Evolutionary conservation across 2,888 invertebrate species (phyloP).

Genomic region (Drosophila fulvimacula): DNA sequence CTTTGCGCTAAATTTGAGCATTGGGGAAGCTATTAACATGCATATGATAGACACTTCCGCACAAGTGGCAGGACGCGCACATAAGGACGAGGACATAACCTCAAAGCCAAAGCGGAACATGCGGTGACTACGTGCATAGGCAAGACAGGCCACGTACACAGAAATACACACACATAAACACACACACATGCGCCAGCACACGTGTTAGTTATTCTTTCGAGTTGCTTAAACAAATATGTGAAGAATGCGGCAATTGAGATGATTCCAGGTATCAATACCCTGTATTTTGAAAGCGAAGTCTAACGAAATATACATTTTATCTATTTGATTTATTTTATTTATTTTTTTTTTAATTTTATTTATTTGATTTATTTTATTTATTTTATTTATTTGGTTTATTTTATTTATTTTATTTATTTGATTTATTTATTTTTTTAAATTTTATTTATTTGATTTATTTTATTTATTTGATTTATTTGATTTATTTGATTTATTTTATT

Average conservation of each 20-base stretch:
- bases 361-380: too few relatives aligned
- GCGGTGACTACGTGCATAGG: constrained; percentile 68
- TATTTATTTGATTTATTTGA: too few relatives aligned
- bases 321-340: neutral
- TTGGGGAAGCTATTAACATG: constrained; percentile 70
- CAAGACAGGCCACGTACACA: constrained; percentile 25
- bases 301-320: neutral
- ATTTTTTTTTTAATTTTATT: neutral
- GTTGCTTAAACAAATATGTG: constrained; percentile 30
- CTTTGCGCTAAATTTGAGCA: constrained; percentile 22
- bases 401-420: too few relatives aligned
- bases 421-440: too few relatives aligned
- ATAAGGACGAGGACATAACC: constrained; percentile 55
- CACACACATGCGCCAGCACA: constrained; percentile 22
- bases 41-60: constrained; percentile 80
- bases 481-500: too few relatives aligned
- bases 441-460: too few relatives aligned
- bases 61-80: constrained; percentile 59
- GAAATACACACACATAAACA: constrained; percentile 11
- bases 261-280: constrained; percentile 25
- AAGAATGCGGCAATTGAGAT: constrained; percentile 14
- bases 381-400: too few relatives aligned
- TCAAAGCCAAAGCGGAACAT: constrained; percentile 61
- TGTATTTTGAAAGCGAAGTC: neutral
- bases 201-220: constrained; percentile 39